Percentiles rank a stretch among this genome's conserved stretches.
Conservation (phyloP, 2,888 invertebrate genomes). For the Ariolimax columbianus region DNA sequence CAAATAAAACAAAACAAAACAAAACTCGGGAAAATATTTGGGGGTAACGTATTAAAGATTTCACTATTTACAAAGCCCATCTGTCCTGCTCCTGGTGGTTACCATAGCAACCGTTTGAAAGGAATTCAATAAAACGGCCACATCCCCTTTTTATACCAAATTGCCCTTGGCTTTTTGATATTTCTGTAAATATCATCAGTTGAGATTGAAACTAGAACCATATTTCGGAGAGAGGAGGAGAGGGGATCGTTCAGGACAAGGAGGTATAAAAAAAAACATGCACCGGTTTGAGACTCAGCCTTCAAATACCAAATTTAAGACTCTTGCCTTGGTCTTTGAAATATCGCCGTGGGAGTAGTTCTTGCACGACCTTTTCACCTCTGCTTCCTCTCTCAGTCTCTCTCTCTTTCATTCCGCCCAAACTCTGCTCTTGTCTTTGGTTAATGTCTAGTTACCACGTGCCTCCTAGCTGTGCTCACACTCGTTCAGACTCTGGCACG, state of each 20-base stretch:
- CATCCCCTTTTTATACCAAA: slow-evolving; percentile 44
- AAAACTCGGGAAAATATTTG: no score
- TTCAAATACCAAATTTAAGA: slow-evolving; percentile 20
- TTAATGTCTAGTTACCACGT: neutral
- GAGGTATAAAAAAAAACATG: neutral
- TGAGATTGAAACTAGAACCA: slow-evolving; percentile 50
- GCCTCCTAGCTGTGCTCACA: neutral
- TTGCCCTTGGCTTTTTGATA: slow-evolving; percentile 56
- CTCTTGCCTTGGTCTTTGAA: slow-evolving; percentile 15
- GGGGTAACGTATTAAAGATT: slow-evolving; percentile 4
- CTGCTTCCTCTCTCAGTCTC: neutral
- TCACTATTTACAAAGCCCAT: slow-evolving; percentile 42
- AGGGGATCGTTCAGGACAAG: neutral
- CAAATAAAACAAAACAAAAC: slow-evolving; percentile 4
- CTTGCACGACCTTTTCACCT: neutral
- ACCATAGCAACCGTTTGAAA: slow-evolving; percentile 54
- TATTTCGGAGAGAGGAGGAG: slow-evolving; percentile 31
- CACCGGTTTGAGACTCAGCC: neutral
- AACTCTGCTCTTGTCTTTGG: neutral
- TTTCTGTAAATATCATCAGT: slow-evolving; percentile 57
- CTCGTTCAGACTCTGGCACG: neutral
- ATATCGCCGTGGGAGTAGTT: slow-evolving; percentile 4
- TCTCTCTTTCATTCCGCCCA: neutral
- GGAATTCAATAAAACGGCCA: slow-evolving; percentile 55
- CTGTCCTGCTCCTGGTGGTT: slow-evolving; percentile 36